Percentiles rank a stretch among this genome's conserved stretches.
Conservation (phyloP, 2,888 invertebrate species). For the Drosophila atripex region DNA sequence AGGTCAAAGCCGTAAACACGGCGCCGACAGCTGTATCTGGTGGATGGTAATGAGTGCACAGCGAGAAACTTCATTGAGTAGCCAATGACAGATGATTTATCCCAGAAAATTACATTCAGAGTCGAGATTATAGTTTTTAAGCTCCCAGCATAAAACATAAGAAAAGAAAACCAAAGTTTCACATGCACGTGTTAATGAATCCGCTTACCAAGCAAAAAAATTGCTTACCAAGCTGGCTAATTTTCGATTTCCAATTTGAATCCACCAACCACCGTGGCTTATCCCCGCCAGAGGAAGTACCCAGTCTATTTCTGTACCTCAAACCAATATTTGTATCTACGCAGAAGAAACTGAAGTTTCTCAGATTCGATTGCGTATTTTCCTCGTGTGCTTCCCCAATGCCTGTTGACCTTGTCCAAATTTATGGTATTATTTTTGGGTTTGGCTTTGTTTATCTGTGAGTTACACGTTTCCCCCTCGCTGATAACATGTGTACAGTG, state of each 20-base stretch:
- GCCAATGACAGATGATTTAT: too few relatives aligned
- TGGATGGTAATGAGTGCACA: conserved; percentile 33
- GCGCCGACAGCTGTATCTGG: conserved; percentile 15
- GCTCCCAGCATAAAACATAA: conserved; percentile 13
- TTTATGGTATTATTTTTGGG: conserved; percentile 52
- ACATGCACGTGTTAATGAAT: conserved; percentile 43
- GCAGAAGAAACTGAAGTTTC: conserved; percentile 6
- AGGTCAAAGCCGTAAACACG: conserved; percentile 69
- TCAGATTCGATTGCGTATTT: conserved; percentile 36
- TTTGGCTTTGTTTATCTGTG: conserved; percentile 61
- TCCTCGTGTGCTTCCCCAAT: conserved; percentile 57
- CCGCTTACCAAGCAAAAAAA: conserved; percentile 30
- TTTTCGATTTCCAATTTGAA: conserved; percentile 27
- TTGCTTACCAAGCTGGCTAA: conserved; percentile 11
- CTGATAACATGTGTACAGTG: conserved; percentile 59
- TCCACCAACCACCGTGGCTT: not conserved
- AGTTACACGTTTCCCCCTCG: conserved; percentile 51
- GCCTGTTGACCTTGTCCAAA: conserved; percentile 70
- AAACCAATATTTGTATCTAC: conserved; percentile 58
- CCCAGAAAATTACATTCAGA: too few relatives aligned
- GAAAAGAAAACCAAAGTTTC: conserved; percentile 21
- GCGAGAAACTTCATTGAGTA: conserved; percentile 14
- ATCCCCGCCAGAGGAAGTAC: conserved; percentile 27
- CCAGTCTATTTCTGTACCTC: conserved; percentile 24
- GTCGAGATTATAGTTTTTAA: not conserved